phyloP scores from a whole-genome alignment of 1,140 invertebrate species.

The Trachelipus rathkii region DNA sequence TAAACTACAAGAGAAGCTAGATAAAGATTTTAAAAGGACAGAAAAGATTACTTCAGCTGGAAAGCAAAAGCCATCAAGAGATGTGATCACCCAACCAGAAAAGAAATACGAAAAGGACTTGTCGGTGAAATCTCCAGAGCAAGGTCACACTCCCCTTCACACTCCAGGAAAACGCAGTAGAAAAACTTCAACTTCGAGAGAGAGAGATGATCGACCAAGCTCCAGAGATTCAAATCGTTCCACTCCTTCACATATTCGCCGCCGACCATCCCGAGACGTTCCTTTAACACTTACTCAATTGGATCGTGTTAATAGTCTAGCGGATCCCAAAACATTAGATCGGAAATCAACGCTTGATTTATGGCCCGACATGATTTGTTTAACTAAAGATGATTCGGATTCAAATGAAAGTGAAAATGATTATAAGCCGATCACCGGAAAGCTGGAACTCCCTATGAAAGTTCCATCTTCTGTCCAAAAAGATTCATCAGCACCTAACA shows the following conservation, averaged over 20 bases:
- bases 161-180: not conserved
- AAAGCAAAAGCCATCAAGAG: not conserved
- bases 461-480: slow-evolving; percentile 4
- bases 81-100: not conserved
- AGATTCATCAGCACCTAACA: not conserved
- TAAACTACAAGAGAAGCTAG: not conserved
- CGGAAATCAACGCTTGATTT: not conserved
- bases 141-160: not conserved
- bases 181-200: not conserved
- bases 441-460: slow-evolving; percentile 17
- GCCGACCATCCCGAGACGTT: slow-evolving; percentile 25
- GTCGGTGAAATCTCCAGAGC: not conserved
- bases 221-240: slow-evolving; percentile 25
- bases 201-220: not conserved
- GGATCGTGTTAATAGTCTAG: slow-evolving; percentile 17
- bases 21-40: not conserved
- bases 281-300: slow-evolving; percentile 22
- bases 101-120: not conserved
- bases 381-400: slow-evolving; percentile 21
- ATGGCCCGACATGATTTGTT: slow-evolving; percentile 21
- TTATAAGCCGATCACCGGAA: slow-evolving; percentile 22
- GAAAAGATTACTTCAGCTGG: not conserved
- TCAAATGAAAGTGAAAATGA: slow-evolving; percentile 23
- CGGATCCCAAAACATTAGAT: slow-evolving; percentile 7
- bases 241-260: slow-evolving; percentile 5